phyloP scores from a whole-genome alignment of 1,140 invertebrate species.

The Lasioglossum albipes region DNA sequence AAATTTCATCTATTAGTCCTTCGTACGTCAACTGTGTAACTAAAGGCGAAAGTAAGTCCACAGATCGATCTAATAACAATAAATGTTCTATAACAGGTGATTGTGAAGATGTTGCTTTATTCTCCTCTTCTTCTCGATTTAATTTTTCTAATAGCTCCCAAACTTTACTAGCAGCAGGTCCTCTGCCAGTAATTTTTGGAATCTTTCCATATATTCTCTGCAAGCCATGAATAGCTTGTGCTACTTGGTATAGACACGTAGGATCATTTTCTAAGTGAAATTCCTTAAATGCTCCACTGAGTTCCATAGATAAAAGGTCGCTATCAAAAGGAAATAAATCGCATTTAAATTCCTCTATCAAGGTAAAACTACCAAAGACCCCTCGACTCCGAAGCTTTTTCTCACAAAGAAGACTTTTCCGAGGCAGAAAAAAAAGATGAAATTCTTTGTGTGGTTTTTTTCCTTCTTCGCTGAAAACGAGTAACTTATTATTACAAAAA shows the following conservation, averaged over 20 bases:
- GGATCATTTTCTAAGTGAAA: slow-evolving; percentile 93
- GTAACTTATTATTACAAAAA: slow-evolving; percentile 19
- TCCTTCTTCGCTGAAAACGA: slow-evolving; percentile 71
- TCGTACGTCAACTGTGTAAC: slow-evolving; percentile 98
- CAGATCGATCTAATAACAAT: slow-evolving; percentile 91
- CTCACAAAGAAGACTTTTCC: slow-evolving; percentile 92
- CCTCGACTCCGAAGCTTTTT: slow-evolving; percentile 90
- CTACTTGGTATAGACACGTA: slow-evolving; percentile 92
- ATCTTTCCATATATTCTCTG: slow-evolving; percentile 95
- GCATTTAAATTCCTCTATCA: slow-evolving; percentile 92
- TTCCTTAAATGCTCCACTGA: slow-evolving; percentile 89
- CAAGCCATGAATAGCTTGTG: slow-evolving; percentile 91
- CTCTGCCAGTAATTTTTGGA: slow-evolving; percentile 94
- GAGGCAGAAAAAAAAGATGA: slow-evolving; percentile 93
- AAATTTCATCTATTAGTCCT: slow-evolving; percentile 96
- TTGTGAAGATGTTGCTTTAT: slow-evolving; percentile 71
- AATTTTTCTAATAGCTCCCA: slow-evolving; percentile 92
- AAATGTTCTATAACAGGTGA: slow-evolving; percentile 89
- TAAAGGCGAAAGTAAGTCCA: slow-evolving; percentile 95
- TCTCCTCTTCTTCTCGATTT: slow-evolving; percentile 85
- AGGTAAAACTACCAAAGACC: slow-evolving; percentile 88
- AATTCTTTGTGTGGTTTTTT: slow-evolving; percentile 82
- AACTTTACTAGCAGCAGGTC: slow-evolving; percentile 91
- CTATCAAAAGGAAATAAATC: slow-evolving; percentile 95
- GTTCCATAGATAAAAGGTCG: slow-evolving; percentile 96